A percentile compares a stretch with the other conserved stretches of the same genome.
Conservation (phyloP, 2,113 vertebrate species). For the Heterotilapia buettikoferi region DNA sequence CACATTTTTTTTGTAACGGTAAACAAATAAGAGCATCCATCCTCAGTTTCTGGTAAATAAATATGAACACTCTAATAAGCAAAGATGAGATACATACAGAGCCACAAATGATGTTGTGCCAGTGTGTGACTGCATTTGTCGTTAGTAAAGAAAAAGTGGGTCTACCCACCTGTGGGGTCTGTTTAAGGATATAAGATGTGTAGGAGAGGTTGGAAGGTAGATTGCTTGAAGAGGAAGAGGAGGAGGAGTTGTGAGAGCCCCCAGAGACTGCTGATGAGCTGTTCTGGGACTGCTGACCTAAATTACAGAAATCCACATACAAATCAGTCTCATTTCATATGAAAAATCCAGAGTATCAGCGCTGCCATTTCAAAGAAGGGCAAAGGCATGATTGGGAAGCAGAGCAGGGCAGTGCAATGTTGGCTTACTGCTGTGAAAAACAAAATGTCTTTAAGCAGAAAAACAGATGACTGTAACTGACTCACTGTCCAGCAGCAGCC, state of each 20-base stretch:
- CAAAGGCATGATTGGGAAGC: background rate
- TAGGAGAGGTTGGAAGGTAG: constrained; percentile 91
- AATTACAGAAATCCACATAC: constrained; percentile 39
- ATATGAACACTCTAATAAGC: background rate
- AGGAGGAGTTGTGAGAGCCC: constrained; percentile 72
- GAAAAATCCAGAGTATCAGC: background rate
- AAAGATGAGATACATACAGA: background rate
- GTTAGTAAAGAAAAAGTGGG: background rate
- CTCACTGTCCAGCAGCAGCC: background rate
- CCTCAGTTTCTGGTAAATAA: background rate
- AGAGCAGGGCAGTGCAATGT: background rate
- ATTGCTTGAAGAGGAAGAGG: constrained; percentile 77
- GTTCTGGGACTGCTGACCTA: constrained; percentile 83
- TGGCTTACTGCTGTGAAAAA: background rate
- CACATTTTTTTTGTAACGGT: background rate
- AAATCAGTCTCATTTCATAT: constrained; percentile 10
- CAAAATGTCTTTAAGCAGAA: background rate
- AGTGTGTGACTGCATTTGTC: background rate
- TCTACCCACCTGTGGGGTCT: constrained; percentile 81
- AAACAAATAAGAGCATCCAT: background rate
- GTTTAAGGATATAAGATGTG: constrained; percentile 97
- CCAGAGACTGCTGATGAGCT: constrained; percentile 59
- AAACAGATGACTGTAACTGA: background rate
- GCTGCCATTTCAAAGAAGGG: background rate
- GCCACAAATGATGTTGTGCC: background rate